Conservation (phyloP, 2,888 invertebrate genomes). For the Pristionchus mayeri region DNA sequence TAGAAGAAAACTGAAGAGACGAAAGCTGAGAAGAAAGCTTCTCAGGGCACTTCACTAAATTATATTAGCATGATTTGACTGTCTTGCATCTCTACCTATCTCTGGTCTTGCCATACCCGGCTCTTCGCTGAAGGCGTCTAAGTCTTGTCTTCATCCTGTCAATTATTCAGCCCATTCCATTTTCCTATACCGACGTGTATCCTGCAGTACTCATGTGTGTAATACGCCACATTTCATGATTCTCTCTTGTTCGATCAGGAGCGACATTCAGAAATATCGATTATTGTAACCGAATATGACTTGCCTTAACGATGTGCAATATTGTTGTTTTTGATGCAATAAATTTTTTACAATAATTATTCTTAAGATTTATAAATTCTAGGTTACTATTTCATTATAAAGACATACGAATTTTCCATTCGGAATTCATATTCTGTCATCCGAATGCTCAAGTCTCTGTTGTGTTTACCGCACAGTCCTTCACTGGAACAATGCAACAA, state of each 20-base stretch:
- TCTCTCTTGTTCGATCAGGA: background rate
- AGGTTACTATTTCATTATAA: too few species aligned
- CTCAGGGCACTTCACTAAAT: slow-evolving; percentile 33
- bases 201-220: slow-evolving; percentile 35
- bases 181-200: slow-evolving; percentile 10
- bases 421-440: too few species aligned
- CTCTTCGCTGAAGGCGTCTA: background rate
- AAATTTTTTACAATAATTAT: too few species aligned
- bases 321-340: too few species aligned
- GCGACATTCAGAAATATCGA: background rate
- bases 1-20: slow-evolving; percentile 30
- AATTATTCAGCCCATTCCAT: too few species aligned
- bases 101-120: slow-evolving; percentile 14
- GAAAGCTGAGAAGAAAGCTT: slow-evolving; percentile 48
- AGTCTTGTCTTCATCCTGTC: background rate
- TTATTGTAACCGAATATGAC: background rate
- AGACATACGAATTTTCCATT: too few species aligned
- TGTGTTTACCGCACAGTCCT: too few species aligned
- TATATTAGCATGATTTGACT: background rate
- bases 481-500: background rate
- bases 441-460: too few species aligned
- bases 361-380: too few species aligned
- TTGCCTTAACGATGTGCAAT: too few species aligned
- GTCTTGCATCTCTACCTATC: background rate
- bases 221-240: slow-evolving; percentile 1